These are phyloP conservation scores for Loxodonta africana DNA, from an alignment of 2,113 vertebrate genomes.

Conservation along the genomic window DNA sequence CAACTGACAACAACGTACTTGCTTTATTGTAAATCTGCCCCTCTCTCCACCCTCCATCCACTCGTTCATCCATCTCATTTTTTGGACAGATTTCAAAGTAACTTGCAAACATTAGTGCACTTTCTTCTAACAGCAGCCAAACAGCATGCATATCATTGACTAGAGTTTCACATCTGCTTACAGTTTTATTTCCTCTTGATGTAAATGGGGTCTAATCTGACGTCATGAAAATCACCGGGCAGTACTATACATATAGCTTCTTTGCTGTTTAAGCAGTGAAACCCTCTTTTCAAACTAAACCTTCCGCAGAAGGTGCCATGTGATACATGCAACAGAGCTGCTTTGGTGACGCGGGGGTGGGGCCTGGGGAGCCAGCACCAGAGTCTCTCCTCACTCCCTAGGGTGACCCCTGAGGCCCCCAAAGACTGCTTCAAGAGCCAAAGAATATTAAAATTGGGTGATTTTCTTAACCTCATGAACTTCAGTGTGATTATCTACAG, in stretches of 20 bases:
- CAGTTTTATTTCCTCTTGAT: background rate
- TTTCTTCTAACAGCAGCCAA: background rate
- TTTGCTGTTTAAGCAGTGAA: background rate
- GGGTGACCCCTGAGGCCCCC: background rate
- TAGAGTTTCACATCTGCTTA: background rate
- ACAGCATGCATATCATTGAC: background rate
- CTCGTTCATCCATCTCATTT: background rate
- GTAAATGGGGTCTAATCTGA: conserved; percentile 1
- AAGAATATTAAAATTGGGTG: background rate
- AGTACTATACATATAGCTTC: background rate
- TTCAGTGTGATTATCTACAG: background rate
- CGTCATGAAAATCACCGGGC: background rate
- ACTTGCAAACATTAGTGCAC: background rate
- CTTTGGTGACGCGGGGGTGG: background rate
- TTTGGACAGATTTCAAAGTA: background rate
- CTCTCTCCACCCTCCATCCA: background rate
- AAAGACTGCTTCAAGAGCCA: background rate
- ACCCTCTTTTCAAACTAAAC: background rate
- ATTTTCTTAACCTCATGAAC: background rate
- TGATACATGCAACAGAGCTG: background rate
- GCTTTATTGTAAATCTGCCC: background rate
- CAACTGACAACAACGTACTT: background rate
- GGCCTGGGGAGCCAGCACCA: background rate
- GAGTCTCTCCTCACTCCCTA: background rate
- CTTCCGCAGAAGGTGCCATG: background rate